Conservation (phyloP, 1,140 invertebrate species). For the Aphidius gifuensis region DNA sequence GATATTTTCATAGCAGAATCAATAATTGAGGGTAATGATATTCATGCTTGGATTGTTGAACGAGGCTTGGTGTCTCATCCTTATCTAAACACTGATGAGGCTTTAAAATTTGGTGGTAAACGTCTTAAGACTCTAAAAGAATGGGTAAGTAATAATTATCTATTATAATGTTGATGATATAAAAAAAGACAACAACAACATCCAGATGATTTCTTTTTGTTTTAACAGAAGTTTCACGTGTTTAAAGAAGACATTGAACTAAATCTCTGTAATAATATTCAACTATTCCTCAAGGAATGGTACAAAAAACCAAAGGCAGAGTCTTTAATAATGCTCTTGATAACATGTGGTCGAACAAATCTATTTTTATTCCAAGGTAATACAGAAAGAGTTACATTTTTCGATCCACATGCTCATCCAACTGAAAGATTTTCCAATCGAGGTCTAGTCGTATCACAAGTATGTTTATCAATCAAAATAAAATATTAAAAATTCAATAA, state of each 20-base stretch:
- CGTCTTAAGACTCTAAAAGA: slow-evolving; percentile 43
- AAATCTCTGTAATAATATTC: slow-evolving; percentile 39
- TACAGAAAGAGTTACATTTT: slow-evolving; percentile 42
- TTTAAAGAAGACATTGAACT: slow-evolving; percentile 41
- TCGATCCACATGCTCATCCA: slow-evolving; percentile 49
- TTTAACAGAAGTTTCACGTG: slow-evolving; percentile 43
- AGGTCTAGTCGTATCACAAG: slow-evolving; percentile 49
- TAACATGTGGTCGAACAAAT: slow-evolving; percentile 48
- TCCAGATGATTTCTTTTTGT: background rate
- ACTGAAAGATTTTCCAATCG: slow-evolving; percentile 29
- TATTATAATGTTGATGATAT: too few species aligned
- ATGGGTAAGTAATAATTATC: slow-evolving; percentile 41
- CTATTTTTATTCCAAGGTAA: slow-evolving; percentile 51
- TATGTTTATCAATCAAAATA: slow-evolving; percentile 22
- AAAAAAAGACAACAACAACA: background rate
- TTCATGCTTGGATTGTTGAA: slow-evolving; percentile 40
- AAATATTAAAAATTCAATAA: too few species aligned
- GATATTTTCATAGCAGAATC: slow-evolving; percentile 44
- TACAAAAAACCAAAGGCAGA: slow-evolving; percentile 36
- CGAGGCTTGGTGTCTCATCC: slow-evolving; percentile 42
- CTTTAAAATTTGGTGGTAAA: slow-evolving; percentile 40
- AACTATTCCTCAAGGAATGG: slow-evolving; percentile 42
- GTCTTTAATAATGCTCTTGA: slow-evolving; percentile 49
- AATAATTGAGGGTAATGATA: slow-evolving; percentile 47
- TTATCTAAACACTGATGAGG: slow-evolving; percentile 46